phyloP scores from a whole-genome alignment of 2,888 invertebrate species.

The Halocaridina rubra region DNA sequence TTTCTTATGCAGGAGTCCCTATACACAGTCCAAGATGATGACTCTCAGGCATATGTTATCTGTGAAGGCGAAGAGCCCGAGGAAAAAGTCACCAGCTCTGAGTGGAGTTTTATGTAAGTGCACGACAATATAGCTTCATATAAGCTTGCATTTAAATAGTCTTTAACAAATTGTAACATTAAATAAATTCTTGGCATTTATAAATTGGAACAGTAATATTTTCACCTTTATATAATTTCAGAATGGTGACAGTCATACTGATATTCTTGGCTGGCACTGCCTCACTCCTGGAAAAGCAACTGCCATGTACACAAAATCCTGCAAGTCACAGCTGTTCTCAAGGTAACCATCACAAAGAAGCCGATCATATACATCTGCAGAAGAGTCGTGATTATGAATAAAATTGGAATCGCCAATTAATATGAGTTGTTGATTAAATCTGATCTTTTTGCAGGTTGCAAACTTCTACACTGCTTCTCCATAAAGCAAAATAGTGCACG shows the following conservation, averaged over 20 bases:
- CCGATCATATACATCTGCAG: too few species aligned
- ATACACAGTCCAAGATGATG: neutral
- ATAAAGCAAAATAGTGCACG: constrained; percentile 9
- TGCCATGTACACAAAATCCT: neutral
- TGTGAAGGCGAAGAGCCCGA: neutral
- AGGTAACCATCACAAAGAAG: neutral
- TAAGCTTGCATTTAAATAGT: neutral
- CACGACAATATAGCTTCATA: neutral
- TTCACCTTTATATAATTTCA: too few species aligned
- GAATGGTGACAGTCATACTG: constrained; percentile 18
- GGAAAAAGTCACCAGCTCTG: neutral
- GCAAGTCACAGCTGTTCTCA: neutral
- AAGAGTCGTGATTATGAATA: too few species aligned
- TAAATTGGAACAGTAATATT: too few species aligned
- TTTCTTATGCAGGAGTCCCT: neutral
- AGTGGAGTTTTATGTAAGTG: neutral
- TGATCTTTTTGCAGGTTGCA: neutral
- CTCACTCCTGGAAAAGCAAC: neutral
- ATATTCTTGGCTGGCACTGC: constrained; percentile 11
- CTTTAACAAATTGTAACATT: too few species aligned
- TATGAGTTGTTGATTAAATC: neutral
- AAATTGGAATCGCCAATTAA: neutral
- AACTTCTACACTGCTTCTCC: constrained; percentile 44
- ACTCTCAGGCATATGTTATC: neutral
- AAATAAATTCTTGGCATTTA: too few species aligned